Conservation (phyloP, 2,113 vertebrate species). For the Eurystomus gularis region DNA sequence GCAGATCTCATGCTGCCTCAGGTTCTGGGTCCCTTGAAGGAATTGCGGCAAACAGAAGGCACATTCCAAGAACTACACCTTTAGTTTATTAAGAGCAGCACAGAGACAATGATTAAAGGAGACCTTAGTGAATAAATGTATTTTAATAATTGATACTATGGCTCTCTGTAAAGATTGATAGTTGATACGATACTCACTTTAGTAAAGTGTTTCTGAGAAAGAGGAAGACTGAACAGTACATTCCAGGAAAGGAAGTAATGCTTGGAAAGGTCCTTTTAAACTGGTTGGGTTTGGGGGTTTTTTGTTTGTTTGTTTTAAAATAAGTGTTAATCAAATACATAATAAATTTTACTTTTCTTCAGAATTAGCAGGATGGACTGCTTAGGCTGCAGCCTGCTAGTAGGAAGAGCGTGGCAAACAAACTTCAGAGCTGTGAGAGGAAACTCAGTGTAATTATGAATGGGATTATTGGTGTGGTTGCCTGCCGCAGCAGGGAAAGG, state of each 20-base stretch:
- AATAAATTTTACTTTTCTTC: not conserved
- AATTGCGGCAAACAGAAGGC: not conserved
- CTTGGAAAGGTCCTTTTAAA: not conserved
- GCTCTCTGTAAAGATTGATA: not conserved
- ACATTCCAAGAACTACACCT: not conserved
- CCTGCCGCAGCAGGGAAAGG: conserved; percentile 15
- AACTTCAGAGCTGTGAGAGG: not conserved
- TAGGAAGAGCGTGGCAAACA: not conserved
- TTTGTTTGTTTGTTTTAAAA: not conserved
- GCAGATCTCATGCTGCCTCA: not conserved
- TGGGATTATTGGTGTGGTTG: conserved; percentile 33
- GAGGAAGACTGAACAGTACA: not conserved
- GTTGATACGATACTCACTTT: not conserved
- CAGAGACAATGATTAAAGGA: not conserved
- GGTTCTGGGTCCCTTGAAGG: not conserved
- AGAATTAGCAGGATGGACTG: not conserved
- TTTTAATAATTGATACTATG: conserved; percentile 1
- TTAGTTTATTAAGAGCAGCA: not conserved
- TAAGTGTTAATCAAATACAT: not conserved
- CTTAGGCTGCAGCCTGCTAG: not conserved
- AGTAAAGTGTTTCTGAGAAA: conserved; percentile 23
- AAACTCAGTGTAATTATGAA: conserved; percentile 38
- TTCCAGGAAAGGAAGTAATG: conserved; percentile 9
- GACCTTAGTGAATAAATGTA: not conserved
- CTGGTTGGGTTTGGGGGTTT: too few species aligned